Evolutionary conservation across 2,113 vertebrate species (phyloP).

Genomic region (Steatornis caripensis): DNA sequence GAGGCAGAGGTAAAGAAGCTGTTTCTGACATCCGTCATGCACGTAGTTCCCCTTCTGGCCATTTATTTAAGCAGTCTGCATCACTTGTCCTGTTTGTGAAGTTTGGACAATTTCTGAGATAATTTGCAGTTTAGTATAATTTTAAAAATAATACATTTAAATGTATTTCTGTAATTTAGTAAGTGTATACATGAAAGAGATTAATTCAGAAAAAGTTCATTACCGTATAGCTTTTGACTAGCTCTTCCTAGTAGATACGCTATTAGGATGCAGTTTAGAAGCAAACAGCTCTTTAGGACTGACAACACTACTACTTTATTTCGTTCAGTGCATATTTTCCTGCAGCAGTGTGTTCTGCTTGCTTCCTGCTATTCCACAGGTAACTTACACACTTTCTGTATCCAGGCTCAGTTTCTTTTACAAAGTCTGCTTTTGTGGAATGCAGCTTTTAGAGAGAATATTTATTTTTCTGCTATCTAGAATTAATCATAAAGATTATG

Average conservation of each 20-base stretch:
- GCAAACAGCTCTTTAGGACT: neutral
- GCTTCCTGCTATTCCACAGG: neutral
- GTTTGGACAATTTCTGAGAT: neutral
- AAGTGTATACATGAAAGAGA: neutral
- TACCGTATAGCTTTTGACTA: neutral
- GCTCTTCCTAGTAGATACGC: neutral
- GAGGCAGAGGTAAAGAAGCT: neutral
- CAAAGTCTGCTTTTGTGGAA: neutral
- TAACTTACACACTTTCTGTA: neutral
- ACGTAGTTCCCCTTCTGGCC: neutral
- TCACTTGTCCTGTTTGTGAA: neutral
- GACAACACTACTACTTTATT: neutral
- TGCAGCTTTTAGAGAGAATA: neutral
- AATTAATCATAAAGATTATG: neutral
- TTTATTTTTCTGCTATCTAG: neutral
- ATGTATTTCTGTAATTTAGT: neutral
- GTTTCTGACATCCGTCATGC: neutral
- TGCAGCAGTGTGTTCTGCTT: neutral
- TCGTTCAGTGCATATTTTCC: neutral
- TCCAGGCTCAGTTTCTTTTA: neutral
- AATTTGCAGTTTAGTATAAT: neutral
- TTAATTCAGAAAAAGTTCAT: neutral
- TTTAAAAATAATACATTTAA: neutral
- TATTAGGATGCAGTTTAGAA: neutral
- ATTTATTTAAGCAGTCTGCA: neutral